Base-by-base conservation (phyloP, 2,797 vertebrate genomes). In the Sphenopsis melanotis region DNA sequence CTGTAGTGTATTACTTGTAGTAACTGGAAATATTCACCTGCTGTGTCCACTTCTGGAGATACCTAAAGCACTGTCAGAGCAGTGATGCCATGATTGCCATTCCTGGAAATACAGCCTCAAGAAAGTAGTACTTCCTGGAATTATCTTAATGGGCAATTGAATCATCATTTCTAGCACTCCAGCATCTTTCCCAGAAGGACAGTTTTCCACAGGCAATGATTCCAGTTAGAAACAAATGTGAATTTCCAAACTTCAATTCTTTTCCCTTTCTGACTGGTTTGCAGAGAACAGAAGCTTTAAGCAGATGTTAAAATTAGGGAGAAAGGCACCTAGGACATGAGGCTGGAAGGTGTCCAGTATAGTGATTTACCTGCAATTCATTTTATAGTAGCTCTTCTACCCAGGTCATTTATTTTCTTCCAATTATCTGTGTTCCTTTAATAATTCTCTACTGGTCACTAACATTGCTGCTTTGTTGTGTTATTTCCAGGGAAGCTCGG, bases 101-200 rank as follows among this genome's bases (percentile, higher is more conserved):
- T 97, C 90, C 93, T 97, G 92, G 97, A 90, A 96, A 87, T 60
- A 83, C 93, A 93, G 91, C 60, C 91, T 94, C 72, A 84, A 94
- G 94, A 95, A 96, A 93, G 94, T 55, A 95, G 75, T 93, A 95
- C 89, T 97, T 97, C 94, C 95, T 97, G 96, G 94, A 97, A 97
- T 97, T 96, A 95, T 86, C 94, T 91, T 97, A 97, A 97, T 96
- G 96, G 90, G 87, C 96, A 97, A 97, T 97, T 97, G 96, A 97
- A 95, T 98, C 93, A 94, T 96, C 94, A 95, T 96, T 98, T 95
- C 92, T 97, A 92, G 85, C 86, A 83, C 91, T 95, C 89, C 93
- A 75, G 83, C 70, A 75, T 95, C 90, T 95, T 97, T 97, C 97
- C 96, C 96, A 97, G 96, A 96, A 97, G 77, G 65, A 94, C 61